Evolutionary conservation across 2,888 invertebrate species (phyloP), one percentile per base, ranked within the genome.

Genomic region (Gryllus longicercus): DNA sequence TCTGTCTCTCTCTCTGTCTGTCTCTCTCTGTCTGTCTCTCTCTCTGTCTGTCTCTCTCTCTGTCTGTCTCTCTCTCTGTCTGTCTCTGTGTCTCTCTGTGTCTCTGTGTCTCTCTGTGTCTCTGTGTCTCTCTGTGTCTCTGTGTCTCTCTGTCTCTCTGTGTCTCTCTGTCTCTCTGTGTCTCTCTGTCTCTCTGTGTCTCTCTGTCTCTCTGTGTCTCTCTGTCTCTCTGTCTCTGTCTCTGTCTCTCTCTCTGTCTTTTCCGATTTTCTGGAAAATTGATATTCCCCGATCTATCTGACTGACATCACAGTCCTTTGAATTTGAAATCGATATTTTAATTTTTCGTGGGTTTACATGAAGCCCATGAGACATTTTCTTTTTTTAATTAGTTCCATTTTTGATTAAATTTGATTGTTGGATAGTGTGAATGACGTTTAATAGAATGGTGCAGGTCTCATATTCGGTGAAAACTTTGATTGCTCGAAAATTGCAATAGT

Each of bases 1-100:
- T 84, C 83, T 84, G 85, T 84, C 84, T 84, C 87, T 90, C 89
- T 89, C 89, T 87, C 88, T 89, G 89, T 89, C 90, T 89, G 90
- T 87, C 87, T 87, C 86, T 86, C 90, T 90, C 83, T 85, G 83
- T 85, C 83, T 83, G 83, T 84, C 83, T 83, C 85, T 85, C 84
- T 86, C 87, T 86, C 85, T 85, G 84, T 87, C 1, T 75, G 2
- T 79, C 18, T 79, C 25, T 79, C 18, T 23, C 75, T 79, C 21
- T 79, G 12, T 75, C 2, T 75, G 25, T 79, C 2, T 79, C 2
- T 79, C n/a, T 75, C 75, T 79, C 21, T 79, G 2, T 79, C 1
- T 79, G 12, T 75, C 2, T 75, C 2, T 76, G 23, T 23, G 2
- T 79, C 75, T 79, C 75, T 76, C 50, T 79, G 25, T 79, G 23